Base-by-base conservation (phyloP, 1,140 invertebrate genomes). In the Holcopasites calliopsidis region DNA sequence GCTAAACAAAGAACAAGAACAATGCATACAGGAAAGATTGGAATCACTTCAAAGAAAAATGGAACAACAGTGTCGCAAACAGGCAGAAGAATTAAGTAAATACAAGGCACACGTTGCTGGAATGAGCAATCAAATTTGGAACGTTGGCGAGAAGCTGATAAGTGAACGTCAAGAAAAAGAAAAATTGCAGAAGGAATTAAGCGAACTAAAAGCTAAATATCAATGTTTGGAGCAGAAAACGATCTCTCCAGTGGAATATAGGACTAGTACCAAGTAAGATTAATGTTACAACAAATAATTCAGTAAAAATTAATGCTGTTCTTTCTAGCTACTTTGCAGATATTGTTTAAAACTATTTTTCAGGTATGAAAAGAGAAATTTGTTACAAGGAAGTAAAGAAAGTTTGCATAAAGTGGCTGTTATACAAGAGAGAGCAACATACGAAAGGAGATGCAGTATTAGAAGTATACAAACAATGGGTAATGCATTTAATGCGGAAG, bases 401-500 rank as follows among this genome's bases (percentile, higher is more conserved):
- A 18, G 35, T 49, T 40, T 58, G 40, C 76, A 72, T 16, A 79
- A 66, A 69, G 2, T 83, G 49, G 40, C 65, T 28, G 38, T 86
- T 10, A 87, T 89, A 31, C 84, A 86, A 65, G 89, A 91, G 62
- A 86, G 88, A 72, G 87, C 88, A 21, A 80, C 79, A 7, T 73
- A 87, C 23, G 86, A 90, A 33, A 86, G 88, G 44, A 85, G 86
- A 58, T 84, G 86, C 5, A 90, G 88, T 72, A 87, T 91, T 54
- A 86, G 83, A 71, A 90, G 88, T 60, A 92, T 92, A 28, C 89
- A 91, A 73, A 87, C 89, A 33, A 90, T 92, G 89, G 92, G 93
- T 84, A 87, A 94, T 72, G 93, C 93, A 65, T 93, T 96, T 42
- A 93, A 94, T 77, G 95, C 95, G 92, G 96, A 96, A 74, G 96